Conservation (phyloP, 2,113 vertebrate genomes). For the Pseudopipra pipra region DNA sequence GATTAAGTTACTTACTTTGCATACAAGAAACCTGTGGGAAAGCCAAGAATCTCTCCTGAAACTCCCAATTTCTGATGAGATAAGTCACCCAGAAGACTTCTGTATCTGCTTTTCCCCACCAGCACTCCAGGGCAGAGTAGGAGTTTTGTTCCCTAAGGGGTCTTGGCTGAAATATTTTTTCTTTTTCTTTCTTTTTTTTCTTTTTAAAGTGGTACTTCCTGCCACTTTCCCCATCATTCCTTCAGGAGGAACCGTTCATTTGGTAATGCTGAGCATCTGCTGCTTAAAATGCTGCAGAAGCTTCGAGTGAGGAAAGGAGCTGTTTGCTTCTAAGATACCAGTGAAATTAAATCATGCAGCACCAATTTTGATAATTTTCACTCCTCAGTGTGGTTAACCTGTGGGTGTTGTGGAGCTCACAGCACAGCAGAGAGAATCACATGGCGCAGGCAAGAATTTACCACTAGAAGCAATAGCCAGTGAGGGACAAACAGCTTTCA, state of each 20-base stretch:
- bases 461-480: not conserved
- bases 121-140: not conserved
- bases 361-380: not conserved
- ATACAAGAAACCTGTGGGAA: slow-evolving; percentile 35
- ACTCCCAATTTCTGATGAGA: not conserved
- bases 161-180: not conserved
- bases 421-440: not conserved
- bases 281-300: not conserved
- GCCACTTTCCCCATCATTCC: not conserved
- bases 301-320: not conserved
- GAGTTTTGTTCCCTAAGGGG: not conserved
- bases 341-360: not conserved
- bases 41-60: slow-evolving; percentile 12
- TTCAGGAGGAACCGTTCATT: not conserved
- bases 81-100: not conserved
- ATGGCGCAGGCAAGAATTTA: not conserved
- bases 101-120: not conserved
- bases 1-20: slow-evolving; percentile 48
- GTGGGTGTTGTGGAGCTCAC: not conserved
- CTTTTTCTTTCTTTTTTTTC: not conserved
- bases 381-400: not conserved
- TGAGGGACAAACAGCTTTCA: fast-evolving
- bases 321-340: not conserved
- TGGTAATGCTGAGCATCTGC: not conserved
- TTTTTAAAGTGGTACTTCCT: not conserved